phyloP scores from a whole-genome alignment of 2,888 invertebrate genomes.

The Caprella mutica region DNA sequence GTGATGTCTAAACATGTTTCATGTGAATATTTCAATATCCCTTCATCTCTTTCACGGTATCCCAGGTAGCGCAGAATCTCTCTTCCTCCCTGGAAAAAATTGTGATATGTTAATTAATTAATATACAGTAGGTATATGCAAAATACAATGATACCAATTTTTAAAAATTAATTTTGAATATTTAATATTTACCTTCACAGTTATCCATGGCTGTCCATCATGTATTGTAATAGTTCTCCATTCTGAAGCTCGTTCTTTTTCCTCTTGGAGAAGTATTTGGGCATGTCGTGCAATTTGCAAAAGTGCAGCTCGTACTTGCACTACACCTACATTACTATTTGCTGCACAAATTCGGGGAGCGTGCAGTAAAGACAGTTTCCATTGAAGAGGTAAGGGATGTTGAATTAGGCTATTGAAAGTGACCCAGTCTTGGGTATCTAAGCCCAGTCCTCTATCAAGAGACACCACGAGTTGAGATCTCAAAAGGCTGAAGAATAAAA shows the following conservation, averaged over 20 bases:
- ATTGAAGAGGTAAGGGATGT: slow-evolving; percentile 25
- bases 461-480: slow-evolving; percentile 31
- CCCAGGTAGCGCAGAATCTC: slow-evolving; percentile 23
- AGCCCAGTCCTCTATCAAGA: slow-evolving; percentile 23
- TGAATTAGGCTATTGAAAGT: slow-evolving; percentile 28
- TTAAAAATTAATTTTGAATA: background rate
- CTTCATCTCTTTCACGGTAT: slow-evolving; percentile 16
- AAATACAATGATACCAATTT: background rate
- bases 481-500: slow-evolving; percentile 18
- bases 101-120: background rate
- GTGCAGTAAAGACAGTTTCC: slow-evolving; percentile 30
- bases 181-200: slow-evolving; percentile 18
- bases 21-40: slow-evolving; percentile 15
- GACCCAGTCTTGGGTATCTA: slow-evolving; percentile 32
- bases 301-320: slow-evolving; percentile 17
- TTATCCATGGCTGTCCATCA: slow-evolving; percentile 20
- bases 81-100: slow-evolving; percentile 21
- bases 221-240: slow-evolving; percentile 20
- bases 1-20: slow-evolving; percentile 14
- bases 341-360: slow-evolving; percentile 28
- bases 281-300: slow-evolving; percentile 27
- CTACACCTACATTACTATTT: slow-evolving; percentile 15
- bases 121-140: background rate
- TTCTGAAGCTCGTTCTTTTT: slow-evolving; percentile 15
- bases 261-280: slow-evolving; percentile 21